Evolutionary conservation across 2,888 invertebrate species (phyloP), one percentile per base, ranked within the genome.

Genomic region (Unio pictorum): DNA sequence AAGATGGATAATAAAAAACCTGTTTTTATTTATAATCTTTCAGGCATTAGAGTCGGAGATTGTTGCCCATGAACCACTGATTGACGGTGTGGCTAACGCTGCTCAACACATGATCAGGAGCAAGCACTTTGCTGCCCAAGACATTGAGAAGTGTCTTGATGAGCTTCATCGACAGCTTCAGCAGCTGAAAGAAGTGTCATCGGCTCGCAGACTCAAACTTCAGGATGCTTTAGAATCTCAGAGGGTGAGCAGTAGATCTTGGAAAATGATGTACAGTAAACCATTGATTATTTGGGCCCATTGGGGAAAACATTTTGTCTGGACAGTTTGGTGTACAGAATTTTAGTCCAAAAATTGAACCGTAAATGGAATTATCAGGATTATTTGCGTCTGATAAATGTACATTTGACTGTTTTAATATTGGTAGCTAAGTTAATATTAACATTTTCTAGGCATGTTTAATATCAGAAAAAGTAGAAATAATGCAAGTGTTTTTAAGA

Each of bases 1-100:
- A 3, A 45, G 11, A 45, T 8, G 45, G 45, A 11, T 8, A 2
- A 11, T 11, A 11, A 45, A 11, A 45, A 11, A 11, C 8, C 11
- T 45, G 2, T 2, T 45, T 45, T 11, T 45, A 45, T 45, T 45
- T 45, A 11, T 45, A 45, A 28, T 30, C 73, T 75, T 64, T 11
- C 77, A 92, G 87, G 94, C 95, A 0, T 88, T 99, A 56, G 98
- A 98, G 89, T 95, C 96, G 0, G 98, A 98, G 88, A 92, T 97
- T 15, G 92, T 94, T 17, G 95, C 96, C 0, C 94, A 95, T 84
- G 97, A 98, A 88, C 95, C 96, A 0, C 93, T 95, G 0, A 94
- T 97, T 7, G 93, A 93, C 8, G 93, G 94, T 0, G 91, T 98
- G 1, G 91, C 94, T 0, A 93, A 92, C 20, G 93, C 96, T 72